A percentile compares a stretch with the other conserved stretches of the same genome.
Conservation (phyloP, 2,888 invertebrate species). For the Drosophila diplacantha region DNA sequence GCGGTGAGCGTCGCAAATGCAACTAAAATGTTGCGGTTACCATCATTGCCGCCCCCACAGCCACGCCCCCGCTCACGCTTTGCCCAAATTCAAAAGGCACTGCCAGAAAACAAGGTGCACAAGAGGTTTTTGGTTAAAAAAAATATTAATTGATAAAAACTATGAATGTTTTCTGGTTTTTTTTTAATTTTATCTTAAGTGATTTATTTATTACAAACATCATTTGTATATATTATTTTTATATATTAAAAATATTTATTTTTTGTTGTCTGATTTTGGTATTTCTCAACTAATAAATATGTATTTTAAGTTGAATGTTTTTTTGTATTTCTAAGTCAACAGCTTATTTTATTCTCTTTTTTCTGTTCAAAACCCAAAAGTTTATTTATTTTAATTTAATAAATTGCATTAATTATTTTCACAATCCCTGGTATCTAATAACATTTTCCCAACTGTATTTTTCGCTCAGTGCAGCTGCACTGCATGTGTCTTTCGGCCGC, state of each 20-base stretch:
- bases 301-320: too few relatives aligned
- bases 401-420: background rate
- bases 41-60: constrained; percentile 53
- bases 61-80: constrained; percentile 5
- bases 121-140: too few relatives aligned
- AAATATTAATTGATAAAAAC: background rate
- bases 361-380: too few relatives aligned
- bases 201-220: background rate
- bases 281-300: too few relatives aligned
- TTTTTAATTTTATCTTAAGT: background rate
- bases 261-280: too few relatives aligned
- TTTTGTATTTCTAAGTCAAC: too few relatives aligned
- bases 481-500: constrained; percentile 4
- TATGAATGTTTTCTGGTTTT: background rate
- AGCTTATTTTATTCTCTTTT: too few relatives aligned
- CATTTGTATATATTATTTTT: background rate
- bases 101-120: background rate
- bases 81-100: constrained; percentile 4
- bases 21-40: constrained; percentile 70
- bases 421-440: background rate
- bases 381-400: background rate
- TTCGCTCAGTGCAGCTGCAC: constrained; percentile 11
- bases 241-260: too few relatives aligned
- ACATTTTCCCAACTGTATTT: background rate
- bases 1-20: constrained; percentile 69